Conservation (phyloP, 1,140 invertebrate genomes). For the Triops longicaudatus region DNA sequence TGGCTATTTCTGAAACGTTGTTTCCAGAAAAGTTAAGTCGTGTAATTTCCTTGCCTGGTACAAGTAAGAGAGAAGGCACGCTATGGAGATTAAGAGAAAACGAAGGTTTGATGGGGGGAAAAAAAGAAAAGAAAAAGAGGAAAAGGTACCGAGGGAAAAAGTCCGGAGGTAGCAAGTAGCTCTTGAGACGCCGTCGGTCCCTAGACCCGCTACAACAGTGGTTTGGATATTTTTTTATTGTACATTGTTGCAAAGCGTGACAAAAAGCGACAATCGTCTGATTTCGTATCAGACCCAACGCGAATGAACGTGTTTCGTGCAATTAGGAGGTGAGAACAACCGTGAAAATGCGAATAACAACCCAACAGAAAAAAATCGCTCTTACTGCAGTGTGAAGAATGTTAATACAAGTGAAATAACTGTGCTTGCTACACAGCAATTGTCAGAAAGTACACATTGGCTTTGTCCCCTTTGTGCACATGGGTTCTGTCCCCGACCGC, state of each 20-base stretch:
- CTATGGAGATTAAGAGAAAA: neutral
- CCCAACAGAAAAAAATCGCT: neutral
- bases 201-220: neutral
- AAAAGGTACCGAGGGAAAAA: neutral
- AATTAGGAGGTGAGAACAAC: neutral
- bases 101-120: neutral
- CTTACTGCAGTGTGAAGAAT: neutral
- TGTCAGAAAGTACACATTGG: no score
- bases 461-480: no score
- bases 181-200: neutral
- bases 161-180: neutral
- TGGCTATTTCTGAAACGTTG: neutral
- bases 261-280: neutral
- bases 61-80: neutral
- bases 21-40: neutral
- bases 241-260: neutral
- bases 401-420: no score
- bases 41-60: constrained; percentile 1
- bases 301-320: neutral
- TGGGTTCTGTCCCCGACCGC: neutral
- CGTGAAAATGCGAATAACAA: neutral
- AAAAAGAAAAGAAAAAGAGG: neutral
- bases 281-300: neutral
- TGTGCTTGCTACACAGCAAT: no score
- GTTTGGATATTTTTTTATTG: neutral